These are phyloP conservation scores for Ochropleura plecta DNA, from an alignment of 2,888 invertebrate genomes.

Conservation along the genomic window DNA sequence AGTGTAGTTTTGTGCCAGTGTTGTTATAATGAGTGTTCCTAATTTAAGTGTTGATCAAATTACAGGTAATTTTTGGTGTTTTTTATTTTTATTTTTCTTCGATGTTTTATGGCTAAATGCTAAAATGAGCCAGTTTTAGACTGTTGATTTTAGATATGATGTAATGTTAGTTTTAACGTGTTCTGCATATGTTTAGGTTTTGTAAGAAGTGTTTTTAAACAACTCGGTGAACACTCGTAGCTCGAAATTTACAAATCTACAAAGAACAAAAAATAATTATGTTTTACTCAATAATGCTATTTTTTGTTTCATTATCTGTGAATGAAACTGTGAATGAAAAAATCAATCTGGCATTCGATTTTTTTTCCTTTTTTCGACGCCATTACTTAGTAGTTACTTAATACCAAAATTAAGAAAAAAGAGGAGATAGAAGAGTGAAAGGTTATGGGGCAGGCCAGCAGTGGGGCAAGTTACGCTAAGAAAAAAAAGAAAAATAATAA, in stretches of 20 bases:
- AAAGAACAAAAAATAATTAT: no score
- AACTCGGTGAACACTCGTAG: background rate
- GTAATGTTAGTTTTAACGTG: conserved; percentile 36
- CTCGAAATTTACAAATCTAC: background rate
- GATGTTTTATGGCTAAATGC: background rate
- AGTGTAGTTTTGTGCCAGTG: conserved; percentile 72
- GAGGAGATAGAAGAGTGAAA: no score
- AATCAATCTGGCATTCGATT: no score
- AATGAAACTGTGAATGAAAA: no score
- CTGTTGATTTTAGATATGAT: conserved; percentile 21
- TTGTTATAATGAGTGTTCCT: conserved; percentile 85
- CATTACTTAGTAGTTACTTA: no score
- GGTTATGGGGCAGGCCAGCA: no score
- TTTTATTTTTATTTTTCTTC: conserved; percentile 3
- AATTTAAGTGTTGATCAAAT: conserved; percentile 87
- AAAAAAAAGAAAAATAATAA: background rate
- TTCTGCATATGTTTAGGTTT: conserved; percentile 33
- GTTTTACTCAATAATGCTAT: no score
- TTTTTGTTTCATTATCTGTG: no score
- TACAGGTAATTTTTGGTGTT: conserved; percentile 77
- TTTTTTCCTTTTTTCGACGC: no score
- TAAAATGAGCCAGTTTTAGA: conserved; percentile 8
- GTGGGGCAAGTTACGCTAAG: no score
- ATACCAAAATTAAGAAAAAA: no score
- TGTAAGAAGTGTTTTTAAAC: conserved; percentile 30